These are phyloP conservation scores for Xyliphius kryptos DNA, from an alignment of 2,113 vertebrate genomes.

Conservation along the genomic window DNA sequence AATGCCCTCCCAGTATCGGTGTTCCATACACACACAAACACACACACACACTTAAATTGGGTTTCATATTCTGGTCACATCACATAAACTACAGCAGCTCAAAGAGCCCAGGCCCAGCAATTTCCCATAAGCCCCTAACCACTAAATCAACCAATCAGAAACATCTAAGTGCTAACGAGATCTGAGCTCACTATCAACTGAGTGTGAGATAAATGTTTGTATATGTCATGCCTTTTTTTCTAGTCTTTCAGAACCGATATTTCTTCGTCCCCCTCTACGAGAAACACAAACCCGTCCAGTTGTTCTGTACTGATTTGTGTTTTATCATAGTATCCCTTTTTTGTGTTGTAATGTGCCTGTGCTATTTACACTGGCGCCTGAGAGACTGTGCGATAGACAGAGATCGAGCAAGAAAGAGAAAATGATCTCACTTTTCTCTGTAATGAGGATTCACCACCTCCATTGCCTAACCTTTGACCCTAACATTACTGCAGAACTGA, in stretches of 20 bases:
- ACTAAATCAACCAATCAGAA: slow-evolving; percentile 27
- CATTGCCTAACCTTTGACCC: slow-evolving; percentile 15
- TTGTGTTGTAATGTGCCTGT: too few relatives aligned
- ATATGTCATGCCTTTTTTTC: background rate
- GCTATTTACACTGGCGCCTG: too few relatives aligned
- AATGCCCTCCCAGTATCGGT: too few relatives aligned
- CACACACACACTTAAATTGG: slow-evolving; percentile 39
- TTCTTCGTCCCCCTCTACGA: too few relatives aligned
- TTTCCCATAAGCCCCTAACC: too few relatives aligned
- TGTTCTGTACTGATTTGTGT: too few relatives aligned
- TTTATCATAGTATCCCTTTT: too few relatives aligned
- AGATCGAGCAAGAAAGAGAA: too few relatives aligned
- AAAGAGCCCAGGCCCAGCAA: slow-evolving; percentile 21
- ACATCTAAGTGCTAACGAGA: slow-evolving; percentile 13
- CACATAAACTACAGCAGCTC: slow-evolving; percentile 34
- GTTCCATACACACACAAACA: too few relatives aligned
- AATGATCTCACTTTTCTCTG: too few relatives aligned
- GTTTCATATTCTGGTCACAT: slow-evolving; percentile 37
- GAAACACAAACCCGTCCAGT: too few relatives aligned
- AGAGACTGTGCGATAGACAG: too few relatives aligned
- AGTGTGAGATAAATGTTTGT: background rate
- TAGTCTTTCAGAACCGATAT: background rate
- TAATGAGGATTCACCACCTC: slow-evolving; percentile 8
- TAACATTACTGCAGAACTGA: slow-evolving; percentile 2
- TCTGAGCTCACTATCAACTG: slow-evolving; percentile 2